Evolutionary conservation across 2,888 invertebrate genomes (phyloP).

Genomic region (Baronia brevicornis): DNA sequence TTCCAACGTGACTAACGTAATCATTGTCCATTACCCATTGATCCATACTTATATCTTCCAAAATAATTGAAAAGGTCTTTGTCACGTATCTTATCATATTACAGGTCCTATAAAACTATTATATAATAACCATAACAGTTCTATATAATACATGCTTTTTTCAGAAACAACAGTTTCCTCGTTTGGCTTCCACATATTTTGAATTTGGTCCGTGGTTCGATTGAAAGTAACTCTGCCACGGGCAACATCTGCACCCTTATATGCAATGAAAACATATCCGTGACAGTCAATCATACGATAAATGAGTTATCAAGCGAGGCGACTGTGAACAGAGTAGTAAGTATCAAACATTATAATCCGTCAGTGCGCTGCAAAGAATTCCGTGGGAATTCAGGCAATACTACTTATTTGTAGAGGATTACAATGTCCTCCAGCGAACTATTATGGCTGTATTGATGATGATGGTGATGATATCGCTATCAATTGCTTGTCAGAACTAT

Average conservation of each 20-base stretch:
- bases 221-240: conserved; percentile 24
- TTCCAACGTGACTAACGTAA: too few relatives aligned
- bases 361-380: too few relatives aligned
- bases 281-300: conserved; percentile 3
- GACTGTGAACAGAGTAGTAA: conserved; percentile 23
- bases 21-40: too few relatives aligned
- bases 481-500: too few relatives aligned
- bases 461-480: too few relatives aligned
- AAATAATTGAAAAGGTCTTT: too few relatives aligned
- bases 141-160: conserved; percentile 9
- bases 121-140: neutral
- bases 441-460: too few relatives aligned
- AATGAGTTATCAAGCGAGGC: conserved; percentile 18
- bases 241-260: conserved; percentile 56
- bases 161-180: conserved; percentile 71
- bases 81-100: conserved; percentile 4
- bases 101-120: neutral
- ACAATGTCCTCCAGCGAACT: too few relatives aligned
- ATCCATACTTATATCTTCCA: too few relatives aligned
- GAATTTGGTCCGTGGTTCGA: conserved; percentile 53
- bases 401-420: too few relatives aligned
- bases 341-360: conserved; percentile 3
- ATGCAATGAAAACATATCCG: conserved; percentile 21
- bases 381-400: too few relatives aligned
- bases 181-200: conserved; percentile 76